Conservation (phyloP, 2,888 invertebrate species). For the Tyria jacobaeae region DNA sequence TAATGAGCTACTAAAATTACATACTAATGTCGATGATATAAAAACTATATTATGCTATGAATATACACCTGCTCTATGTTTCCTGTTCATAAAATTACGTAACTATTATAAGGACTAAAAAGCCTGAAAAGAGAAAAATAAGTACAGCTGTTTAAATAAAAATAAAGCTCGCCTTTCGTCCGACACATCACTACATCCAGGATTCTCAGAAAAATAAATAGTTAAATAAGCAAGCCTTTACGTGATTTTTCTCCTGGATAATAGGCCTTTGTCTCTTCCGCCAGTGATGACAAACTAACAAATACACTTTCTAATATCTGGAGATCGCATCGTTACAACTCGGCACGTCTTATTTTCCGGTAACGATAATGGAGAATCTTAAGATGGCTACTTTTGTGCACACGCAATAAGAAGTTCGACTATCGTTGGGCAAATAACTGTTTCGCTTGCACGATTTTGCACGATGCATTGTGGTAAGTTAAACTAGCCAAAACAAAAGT, state of each 20-base stretch:
- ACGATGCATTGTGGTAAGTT: background rate
- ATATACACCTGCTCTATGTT: conserved; percentile 18
- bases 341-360: background rate
- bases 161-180: background rate
- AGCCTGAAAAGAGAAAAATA: conserved; percentile 26
- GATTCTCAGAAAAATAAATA: background rate
- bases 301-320: no score
- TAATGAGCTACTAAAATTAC: conserved; percentile 14
- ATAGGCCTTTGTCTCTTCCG: no score
- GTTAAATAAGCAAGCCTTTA: background rate
- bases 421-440: background rate
- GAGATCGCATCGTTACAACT: no score
- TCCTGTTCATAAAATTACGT: conserved; percentile 10
- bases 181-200: no score
- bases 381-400: background rate
- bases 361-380: background rate
- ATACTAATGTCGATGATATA: conserved; percentile 13
- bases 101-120: conserved; percentile 13
- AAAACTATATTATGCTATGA: no score
- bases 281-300: background rate
- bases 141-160: conserved; percentile 21
- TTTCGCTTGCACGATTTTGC: background rate
- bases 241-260: background rate
- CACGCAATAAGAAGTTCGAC: background rate
- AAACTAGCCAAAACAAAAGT: background rate